Percentiles rank a stretch among this genome's conserved stretches.
Evolutionary conservation across 2,888 invertebrate species (phyloP).

Genomic region (Heliconius erato): DNA sequence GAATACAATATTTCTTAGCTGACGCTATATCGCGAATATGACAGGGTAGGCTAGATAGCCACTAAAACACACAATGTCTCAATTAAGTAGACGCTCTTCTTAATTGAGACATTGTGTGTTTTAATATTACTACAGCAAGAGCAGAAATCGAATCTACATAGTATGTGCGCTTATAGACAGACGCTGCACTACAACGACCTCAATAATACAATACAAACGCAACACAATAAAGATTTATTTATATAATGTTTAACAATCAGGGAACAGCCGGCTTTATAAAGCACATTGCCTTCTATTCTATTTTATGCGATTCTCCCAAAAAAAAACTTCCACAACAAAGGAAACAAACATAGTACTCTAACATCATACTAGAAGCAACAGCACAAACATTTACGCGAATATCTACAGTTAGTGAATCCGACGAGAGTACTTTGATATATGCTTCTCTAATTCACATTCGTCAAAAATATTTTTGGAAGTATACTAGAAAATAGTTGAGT

Average conservation of each 20-base stretch:
- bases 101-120: too few species aligned
- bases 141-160: too few species aligned
- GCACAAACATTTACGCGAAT: constrained; percentile 5
- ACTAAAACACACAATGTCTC: too few species aligned
- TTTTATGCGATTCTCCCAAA: neutral
- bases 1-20: neutral
- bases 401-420: constrained; percentile 4
- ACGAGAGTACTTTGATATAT: neutral
- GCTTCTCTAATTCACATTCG: neutral
- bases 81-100: too few species aligned
- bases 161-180: too few species aligned
- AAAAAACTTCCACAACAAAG: constrained; percentile 1
- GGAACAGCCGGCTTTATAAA: neutral
- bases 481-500: neutral
- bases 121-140: too few species aligned
- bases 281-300: neutral
- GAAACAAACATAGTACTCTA: constrained; percentile 8
- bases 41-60: neutral
- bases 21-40: neutral
- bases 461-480: neutral
- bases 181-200: neutral
- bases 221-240: neutral
- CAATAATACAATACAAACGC: neutral
- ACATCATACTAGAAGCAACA: constrained; percentile 6
- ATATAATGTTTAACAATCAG: neutral